Evolutionary conservation across 2,888 invertebrate species (phyloP), one percentile per base, ranked within the genome.

Genomic region (Ypsolopha sequella): DNA sequence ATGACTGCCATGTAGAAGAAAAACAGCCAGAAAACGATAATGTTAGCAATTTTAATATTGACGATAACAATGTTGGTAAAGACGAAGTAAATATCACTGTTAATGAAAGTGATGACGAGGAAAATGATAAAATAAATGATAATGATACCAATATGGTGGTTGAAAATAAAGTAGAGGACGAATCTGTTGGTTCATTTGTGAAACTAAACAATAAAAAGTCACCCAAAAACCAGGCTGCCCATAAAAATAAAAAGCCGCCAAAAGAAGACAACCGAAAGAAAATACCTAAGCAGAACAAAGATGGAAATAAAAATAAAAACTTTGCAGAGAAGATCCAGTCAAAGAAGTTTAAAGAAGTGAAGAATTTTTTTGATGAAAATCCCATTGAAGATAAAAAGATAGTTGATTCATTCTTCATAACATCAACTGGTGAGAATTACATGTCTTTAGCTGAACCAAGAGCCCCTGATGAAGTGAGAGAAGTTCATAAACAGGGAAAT

Each of bases 351-450:
- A 78, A 76, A 24, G 24, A 24, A 24, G 24, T 24, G 48, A 80
- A 76, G 57, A 70, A 68, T 43, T 47, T 39, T 8, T 61, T 64
- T 41, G 43, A 49, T 50, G 68, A 70, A 33, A 33, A 38, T 47
- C 58, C 61, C 24, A 41, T 54, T 7, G 53, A 56, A 51, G 68
- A 65, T 7, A 68, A 60, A 24, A 84, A 80, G 66, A 66, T 78
- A 39, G 80, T 78, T 6, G 87, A 87, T 66, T 79, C 86, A 36
- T 87, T 87, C 62, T 87, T 87, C 56, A 75, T 79, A 35, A 87
- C 84, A 10, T 64, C 79, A 13, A 71, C 76, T 1, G 87, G 87
- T 11, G 82, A 74, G 50, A 84, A 76, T 55, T 87, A 87, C 52
- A 70, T 86, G 70, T 79, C 87, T 14, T 58, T 87, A 9, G 80